Percentiles rank a stretch among this genome's conserved stretches.
Evolutionary conservation across 2,797 vertebrate genomes (phyloP).

Genomic region (Chelidonichthys spinosus): DNA sequence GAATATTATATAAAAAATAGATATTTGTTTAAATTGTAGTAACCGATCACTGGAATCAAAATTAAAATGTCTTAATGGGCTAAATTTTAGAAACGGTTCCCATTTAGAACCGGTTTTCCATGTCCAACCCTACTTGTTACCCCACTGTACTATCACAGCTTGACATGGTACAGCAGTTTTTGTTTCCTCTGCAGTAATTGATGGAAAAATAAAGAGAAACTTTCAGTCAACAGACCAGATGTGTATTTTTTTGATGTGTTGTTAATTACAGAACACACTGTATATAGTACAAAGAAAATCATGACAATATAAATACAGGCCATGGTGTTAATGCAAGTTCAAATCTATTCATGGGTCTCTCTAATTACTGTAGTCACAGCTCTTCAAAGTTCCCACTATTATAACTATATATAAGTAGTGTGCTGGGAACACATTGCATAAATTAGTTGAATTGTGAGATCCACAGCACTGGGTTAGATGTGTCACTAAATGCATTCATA

Average conservation of each 20-base stretch:
- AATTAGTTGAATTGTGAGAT: slow-evolving; percentile 23
- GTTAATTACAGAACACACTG: neutral
- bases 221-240: neutral
- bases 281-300: neutral
- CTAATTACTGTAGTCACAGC: neutral
- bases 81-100: too few relatives aligned
- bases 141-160: neutral
- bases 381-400: neutral
- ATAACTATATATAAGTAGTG: neutral
- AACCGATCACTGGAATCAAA: too few relatives aligned
- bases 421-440: slow-evolving; percentile 14
- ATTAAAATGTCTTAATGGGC: too few relatives aligned
- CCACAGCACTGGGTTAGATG: slow-evolving; percentile 3
- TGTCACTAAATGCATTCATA: neutral
- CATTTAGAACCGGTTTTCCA: too few relatives aligned
- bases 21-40: too few relatives aligned
- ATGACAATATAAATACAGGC: too few relatives aligned
- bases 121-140: neutral
- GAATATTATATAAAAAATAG: too few relatives aligned
- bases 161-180: neutral
- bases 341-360: neutral
- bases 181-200: neutral
- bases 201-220: neutral
- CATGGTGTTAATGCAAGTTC: neutral
- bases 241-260: neutral